These are phyloP conservation scores for Clanis bilineata DNA, from an alignment of 2,888 invertebrate genomes.

Conservation along the genomic window DNA sequence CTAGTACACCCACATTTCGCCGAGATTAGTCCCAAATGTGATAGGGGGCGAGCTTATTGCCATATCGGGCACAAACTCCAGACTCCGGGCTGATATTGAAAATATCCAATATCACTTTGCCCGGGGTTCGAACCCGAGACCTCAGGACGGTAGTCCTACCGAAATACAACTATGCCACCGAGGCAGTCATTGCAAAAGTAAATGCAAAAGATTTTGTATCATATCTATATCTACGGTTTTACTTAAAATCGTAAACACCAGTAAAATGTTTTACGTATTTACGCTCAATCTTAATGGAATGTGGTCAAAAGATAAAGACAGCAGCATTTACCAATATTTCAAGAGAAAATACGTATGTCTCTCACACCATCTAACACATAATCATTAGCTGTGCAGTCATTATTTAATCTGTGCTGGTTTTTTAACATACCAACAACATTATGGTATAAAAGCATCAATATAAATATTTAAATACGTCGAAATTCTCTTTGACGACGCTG, in stretches of 20 bases:
- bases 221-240: too few species aligned
- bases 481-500: slow-evolving; percentile 44
- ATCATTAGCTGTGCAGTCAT: slow-evolving; percentile 22
- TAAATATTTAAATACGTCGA: slow-evolving; percentile 47
- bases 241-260: neutral
- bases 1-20: too few species aligned
- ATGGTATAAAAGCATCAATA: slow-evolving; percentile 36
- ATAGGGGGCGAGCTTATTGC: too few species aligned
- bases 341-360: slow-evolving; percentile 16
- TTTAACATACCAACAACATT: slow-evolving; percentile 21
- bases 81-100: too few species aligned
- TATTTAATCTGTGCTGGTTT: slow-evolving; percentile 21
- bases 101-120: too few species aligned
- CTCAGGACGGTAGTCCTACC: too few species aligned
- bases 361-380: slow-evolving; percentile 18
- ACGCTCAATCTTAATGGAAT: slow-evolving; percentile 2
- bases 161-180: too few species aligned
- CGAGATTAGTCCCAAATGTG: too few species aligned
- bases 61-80: too few species aligned
- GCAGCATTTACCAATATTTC: slow-evolving; percentile 18
- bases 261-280: neutral
- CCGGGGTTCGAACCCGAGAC: too few species aligned
- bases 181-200: too few species aligned
- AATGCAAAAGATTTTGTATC: too few species aligned
- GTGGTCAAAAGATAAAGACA: neutral